Evolutionary conservation across 2,113 vertebrate genomes (phyloP).

Genomic region (Ia io): DNA sequence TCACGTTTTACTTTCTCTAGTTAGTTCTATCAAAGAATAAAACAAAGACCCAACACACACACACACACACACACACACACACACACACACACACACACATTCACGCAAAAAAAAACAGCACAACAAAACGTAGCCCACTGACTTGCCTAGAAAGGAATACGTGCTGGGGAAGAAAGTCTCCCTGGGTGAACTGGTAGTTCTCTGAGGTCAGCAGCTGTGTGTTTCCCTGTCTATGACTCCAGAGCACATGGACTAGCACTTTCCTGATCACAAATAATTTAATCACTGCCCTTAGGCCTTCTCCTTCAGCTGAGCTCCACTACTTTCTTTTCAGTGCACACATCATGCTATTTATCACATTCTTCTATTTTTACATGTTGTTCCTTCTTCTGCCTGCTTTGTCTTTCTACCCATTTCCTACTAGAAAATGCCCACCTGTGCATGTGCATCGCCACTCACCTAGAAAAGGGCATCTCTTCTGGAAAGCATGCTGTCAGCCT

Average conservation of each 20-base stretch:
- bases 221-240: not conserved
- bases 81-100: not conserved
- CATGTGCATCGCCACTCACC: not conserved
- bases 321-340: not conserved
- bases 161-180: not conserved
- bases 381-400: not conserved
- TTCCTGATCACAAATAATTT: not conserved
- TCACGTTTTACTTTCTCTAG: not conserved
- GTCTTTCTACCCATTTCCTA: not conserved
- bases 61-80: not conserved
- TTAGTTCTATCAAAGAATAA: not conserved
- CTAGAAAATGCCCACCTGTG: not conserved
- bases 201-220: not conserved
- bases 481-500: not conserved
- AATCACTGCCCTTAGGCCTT: not conserved
- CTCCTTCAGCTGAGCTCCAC: not conserved
- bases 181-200: not conserved
- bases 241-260: not conserved
- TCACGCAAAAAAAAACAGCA: not conserved
- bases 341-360: not conserved
- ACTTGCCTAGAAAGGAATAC: not conserved
- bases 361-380: not conserved
- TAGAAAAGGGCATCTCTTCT: not conserved
- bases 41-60: not conserved
- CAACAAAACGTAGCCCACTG: not conserved